Conservation (phyloP, 1,140 invertebrate species). For the Trachelipus rathkii region DNA sequence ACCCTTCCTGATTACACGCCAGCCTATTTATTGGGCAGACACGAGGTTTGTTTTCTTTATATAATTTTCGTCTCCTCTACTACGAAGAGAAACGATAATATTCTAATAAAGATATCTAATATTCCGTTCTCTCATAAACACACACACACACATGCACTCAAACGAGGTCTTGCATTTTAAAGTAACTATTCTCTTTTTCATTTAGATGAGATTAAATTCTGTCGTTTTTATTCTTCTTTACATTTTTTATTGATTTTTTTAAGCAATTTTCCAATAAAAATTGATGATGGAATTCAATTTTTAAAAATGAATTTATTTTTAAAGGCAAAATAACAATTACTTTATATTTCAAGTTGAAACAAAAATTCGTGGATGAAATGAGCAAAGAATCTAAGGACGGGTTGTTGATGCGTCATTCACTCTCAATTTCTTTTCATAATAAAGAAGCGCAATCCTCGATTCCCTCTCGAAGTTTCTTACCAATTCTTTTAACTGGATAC, state of each 20-base stretch:
- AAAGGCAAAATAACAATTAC: not conserved
- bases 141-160: too few relatives aligned
- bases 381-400: not conserved
- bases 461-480: slow-evolving; percentile 54
- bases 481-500: slow-evolving; percentile 68
- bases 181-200: too few relatives aligned
- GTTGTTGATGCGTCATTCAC: not conserved
- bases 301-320: not conserved
- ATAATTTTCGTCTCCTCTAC: not conserved
- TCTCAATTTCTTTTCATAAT: not conserved
- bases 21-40: not conserved
- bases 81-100: not conserved
- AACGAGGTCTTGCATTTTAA: too few relatives aligned
- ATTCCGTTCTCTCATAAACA: not conserved
- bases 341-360: not conserved
- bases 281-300: not conserved
- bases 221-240: too few relatives aligned
- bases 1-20: not conserved
- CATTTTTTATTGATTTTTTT: too few relatives aligned
- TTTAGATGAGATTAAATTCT: too few relatives aligned
- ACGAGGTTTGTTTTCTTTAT: not conserved
- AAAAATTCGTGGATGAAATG: not conserved
- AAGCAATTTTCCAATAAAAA: not conserved
- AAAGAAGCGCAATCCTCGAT: not conserved
- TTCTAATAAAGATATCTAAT: not conserved